phyloP scores from a whole-genome alignment of 2,113 vertebrate genomes.

The Ranitomeya imitator region DNA sequence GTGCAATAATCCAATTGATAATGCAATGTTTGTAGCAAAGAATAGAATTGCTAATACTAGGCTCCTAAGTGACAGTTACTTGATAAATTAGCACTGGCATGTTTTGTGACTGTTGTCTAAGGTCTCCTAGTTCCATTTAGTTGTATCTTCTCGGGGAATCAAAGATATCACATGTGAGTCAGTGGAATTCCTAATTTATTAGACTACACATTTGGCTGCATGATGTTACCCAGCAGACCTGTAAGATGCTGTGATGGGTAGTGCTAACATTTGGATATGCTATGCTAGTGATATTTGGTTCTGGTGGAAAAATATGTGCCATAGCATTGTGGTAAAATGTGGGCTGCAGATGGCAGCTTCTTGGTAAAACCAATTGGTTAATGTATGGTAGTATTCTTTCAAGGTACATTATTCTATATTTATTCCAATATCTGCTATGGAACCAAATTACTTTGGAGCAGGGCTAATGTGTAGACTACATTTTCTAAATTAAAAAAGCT shows the following conservation, averaged over 20 bases:
- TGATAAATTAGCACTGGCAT: too few relatives aligned
- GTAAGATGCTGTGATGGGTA: background rate
- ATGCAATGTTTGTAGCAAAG: background rate
- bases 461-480: background rate
- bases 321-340: too few relatives aligned
- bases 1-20: background rate
- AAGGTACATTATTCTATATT: background rate
- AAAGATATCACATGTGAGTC: background rate
- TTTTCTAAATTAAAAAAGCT: background rate
- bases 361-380: too few relatives aligned
- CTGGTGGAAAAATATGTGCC: too few relatives aligned
- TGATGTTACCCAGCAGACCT: background rate
- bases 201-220: background rate
- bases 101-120: background rate
- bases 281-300: background rate
- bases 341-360: too few relatives aligned
- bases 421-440: background rate
- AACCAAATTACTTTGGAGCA: background rate
- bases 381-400: too few relatives aligned
- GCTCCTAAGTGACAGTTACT: too few relatives aligned
- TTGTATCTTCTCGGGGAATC: background rate
- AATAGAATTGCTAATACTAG: background rate
- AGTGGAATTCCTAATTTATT: background rate
- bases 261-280: background rate
- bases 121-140: background rate